A percentile compares a stretch with the other conserved stretches of the same genome.
phyloP scores from a whole-genome alignment of 2,113 vertebrate genomes.

The Danio rerio region DNA sequence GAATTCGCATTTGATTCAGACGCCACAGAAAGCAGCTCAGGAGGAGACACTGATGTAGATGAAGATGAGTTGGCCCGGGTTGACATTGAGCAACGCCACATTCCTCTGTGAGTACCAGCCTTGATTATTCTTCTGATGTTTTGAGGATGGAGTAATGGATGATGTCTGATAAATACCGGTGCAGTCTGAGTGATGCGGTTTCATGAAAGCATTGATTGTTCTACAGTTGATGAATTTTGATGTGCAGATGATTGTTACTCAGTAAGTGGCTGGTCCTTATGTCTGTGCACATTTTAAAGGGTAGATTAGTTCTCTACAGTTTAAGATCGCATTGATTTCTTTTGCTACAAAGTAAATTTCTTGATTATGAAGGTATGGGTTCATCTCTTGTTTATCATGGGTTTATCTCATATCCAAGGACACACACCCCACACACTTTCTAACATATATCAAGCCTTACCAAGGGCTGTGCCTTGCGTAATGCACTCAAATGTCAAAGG shows the following conservation, averaged over 20 bases:
- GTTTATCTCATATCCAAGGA: not conserved
- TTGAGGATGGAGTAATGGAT: not conserved
- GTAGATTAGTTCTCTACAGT: not conserved
- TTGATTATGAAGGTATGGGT: not conserved
- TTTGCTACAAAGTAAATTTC: no score
- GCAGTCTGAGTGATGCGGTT: not conserved
- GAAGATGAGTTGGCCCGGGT: slow-evolving; percentile 91
- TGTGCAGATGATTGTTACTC: not conserved
- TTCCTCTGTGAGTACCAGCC: slow-evolving; percentile 89
- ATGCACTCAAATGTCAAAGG: slow-evolving; percentile 34
- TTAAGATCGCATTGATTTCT: no score
- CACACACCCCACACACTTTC: not conserved
- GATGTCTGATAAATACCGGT: not conserved
- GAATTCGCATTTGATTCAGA: slow-evolving; percentile 96
- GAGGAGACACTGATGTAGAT: slow-evolving; percentile 94
- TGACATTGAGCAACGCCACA: slow-evolving; percentile 87
- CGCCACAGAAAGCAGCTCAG: slow-evolving; percentile 96
- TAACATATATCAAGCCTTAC: not conserved
- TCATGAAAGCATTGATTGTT: not conserved
- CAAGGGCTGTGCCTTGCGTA: slow-evolving; percentile 4
- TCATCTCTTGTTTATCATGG: slow-evolving; percentile 2
- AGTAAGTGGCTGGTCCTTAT: not conserved
- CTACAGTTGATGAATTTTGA: not conserved
- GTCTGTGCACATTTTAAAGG: not conserved
- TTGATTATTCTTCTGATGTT: not conserved